Percentiles rank a stretch among this genome's conserved stretches.
Conservation (phyloP, 2,888 invertebrate genomes). For the Hydrotaea diabolus region DNA sequence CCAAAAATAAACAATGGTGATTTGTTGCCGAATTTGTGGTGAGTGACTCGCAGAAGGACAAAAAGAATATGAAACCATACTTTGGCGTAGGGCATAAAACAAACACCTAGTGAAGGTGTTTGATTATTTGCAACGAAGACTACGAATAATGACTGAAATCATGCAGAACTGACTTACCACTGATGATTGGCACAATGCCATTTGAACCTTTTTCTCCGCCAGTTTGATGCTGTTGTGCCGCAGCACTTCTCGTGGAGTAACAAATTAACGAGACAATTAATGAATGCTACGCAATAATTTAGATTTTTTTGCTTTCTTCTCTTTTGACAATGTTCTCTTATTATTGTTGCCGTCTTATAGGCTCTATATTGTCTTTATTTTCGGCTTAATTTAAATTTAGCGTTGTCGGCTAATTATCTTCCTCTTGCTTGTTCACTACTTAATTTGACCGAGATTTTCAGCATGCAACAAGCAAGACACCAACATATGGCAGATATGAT, state of each 20-base stretch:
- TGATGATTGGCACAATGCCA: constrained; percentile 88
- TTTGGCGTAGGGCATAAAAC: no score
- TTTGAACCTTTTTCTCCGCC: constrained; percentile 80
- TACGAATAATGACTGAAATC: no score
- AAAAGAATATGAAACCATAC: no score
- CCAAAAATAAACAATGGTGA: no score
- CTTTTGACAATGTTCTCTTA: not conserved
- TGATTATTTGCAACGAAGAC: no score
- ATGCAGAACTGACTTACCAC: constrained; percentile 82
- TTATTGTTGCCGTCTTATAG: constrained; percentile 26
- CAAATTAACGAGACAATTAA: not conserved
- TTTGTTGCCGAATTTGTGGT: no score
- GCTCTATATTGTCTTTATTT: constrained; percentile 30
- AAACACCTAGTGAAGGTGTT: no score
- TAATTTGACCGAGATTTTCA: constrained; percentile 55
- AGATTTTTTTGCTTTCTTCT: constrained; percentile 1
- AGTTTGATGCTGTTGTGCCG: constrained; percentile 74
- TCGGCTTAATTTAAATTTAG: constrained; percentile 51
- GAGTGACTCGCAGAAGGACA: no score
- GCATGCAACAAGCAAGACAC: constrained; percentile 54
- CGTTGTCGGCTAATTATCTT: constrained; percentile 33
- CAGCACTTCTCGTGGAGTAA: constrained; percentile 21
- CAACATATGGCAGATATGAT: constrained; percentile 20
- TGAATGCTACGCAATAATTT: not conserved
- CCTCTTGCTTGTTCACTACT: not conserved